Percentiles rank a stretch among this genome's conserved stretches.
Evolutionary conservation across 1,140 invertebrate genomes (phyloP).

Genomic region (Pantala flavescens): DNA sequence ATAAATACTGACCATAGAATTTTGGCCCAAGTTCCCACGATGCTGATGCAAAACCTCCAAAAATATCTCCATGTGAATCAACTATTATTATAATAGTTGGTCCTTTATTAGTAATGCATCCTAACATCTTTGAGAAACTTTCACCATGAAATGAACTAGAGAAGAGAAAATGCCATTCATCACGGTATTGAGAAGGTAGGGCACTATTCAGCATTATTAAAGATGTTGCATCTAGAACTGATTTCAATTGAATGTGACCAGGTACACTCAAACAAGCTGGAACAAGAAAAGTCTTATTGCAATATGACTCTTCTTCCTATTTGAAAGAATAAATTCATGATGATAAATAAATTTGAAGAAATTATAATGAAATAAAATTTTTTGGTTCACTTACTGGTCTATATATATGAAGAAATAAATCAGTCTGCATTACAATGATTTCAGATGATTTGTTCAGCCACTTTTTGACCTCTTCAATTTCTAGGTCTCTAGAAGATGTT

Average conservation of each 20-base stretch:
- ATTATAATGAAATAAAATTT: background rate
- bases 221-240: constrained; percentile 62
- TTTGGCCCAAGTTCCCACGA: constrained; percentile 62
- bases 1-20: constrained; percentile 41
- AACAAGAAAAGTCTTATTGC: background rate
- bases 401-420: background rate
- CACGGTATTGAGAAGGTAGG: constrained; percentile 55
- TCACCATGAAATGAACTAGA: constrained; percentile 73
- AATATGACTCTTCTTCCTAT: background rate
- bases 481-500: background rate
- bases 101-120: constrained; percentile 59
- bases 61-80: constrained; percentile 70
- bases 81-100: constrained; percentile 65
- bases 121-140: constrained; percentile 68
- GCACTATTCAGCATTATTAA: constrained; percentile 66
- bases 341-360: background rate
- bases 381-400: background rate
- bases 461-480: background rate
- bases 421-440: background rate
- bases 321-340: background rate
- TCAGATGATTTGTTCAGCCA: background rate
- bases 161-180: constrained; percentile 73
- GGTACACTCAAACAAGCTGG: background rate
- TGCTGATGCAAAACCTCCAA: constrained; percentile 74
- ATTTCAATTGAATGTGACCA: constrained; percentile 25